Evolutionary conservation across 2,797 vertebrate species (phyloP), one percentile per base, ranked within the genome.

Genomic region (Lycodopsis pacificus): DNA sequence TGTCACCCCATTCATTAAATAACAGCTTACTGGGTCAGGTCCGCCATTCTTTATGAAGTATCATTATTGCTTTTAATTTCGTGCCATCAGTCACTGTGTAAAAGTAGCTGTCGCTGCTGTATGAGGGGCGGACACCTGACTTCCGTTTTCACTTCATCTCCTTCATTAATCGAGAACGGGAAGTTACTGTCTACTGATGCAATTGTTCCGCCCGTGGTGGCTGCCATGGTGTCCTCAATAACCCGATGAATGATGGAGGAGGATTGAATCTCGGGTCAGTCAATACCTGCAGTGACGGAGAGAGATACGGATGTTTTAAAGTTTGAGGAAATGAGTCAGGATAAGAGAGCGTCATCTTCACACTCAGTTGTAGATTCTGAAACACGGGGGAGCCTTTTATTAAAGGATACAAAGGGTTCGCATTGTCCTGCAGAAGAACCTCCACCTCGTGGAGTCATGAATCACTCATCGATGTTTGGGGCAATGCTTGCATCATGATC

Each of bases 381-480:
- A 61, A 70, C 4, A 36, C 25, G 1, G 10, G 17, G n/a, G 22
- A 25, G 4, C 5, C 14, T 25, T 75, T 34, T 7, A 59, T 6
- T 5, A 59, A 42, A 67, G 30, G 9, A 48, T 59, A 44, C 10
- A 27, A 2, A 10, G n/a, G 19, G 0, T 34, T 54, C 36, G n/a
- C 42, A 27, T 75, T 48, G 40, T 77, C 64, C 36, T 71, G 67
- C 49, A 71, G 44, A 80, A 76, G 2, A 69, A 36, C 58, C 7
- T 76, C 57, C 61, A 32, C 64, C 48, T 71, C 2, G 3, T 22
- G 9, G 36, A 73, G 67, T 68, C 72, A 36, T 82, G n/a, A 83
- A 79, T 75, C 81, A 71, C 81, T 73, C 76, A 86, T 86, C 56
- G 53, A 79, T 80, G 72, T 61, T 70, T 51, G 65, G 51, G 76